Percentiles rank a stretch among this genome's conserved stretches.
These are phyloP conservation scores for Poecilia gillii DNA, from an alignment of 2,797 vertebrate species.

Conservation along the genomic window DNA sequence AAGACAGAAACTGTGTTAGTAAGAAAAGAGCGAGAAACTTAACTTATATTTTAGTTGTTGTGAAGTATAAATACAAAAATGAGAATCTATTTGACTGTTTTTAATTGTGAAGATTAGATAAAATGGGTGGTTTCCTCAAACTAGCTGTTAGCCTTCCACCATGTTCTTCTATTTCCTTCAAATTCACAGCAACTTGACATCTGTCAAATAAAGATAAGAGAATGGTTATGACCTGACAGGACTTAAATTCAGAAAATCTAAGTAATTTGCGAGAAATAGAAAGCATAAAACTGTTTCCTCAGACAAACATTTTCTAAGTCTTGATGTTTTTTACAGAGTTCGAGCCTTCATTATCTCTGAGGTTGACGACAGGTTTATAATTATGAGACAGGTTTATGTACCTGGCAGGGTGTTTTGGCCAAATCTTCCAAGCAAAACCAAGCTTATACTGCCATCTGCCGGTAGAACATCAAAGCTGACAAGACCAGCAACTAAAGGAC, in stretches of 20 bases:
- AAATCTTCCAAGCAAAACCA: neutral
- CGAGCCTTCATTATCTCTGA: neutral
- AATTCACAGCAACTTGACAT: neutral
- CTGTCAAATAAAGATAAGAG: neutral
- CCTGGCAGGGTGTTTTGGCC: neutral
- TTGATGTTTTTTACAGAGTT: neutral
- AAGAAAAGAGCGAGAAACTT: neutral
- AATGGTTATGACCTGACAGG: neutral
- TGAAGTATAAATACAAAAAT: neutral
- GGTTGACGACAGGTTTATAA: neutral
- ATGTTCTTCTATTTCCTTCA: neutral
- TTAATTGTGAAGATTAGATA: neutral
- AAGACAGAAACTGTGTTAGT: neutral
- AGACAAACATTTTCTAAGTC: neutral
- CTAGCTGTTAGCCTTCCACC: neutral
- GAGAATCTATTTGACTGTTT: neutral
- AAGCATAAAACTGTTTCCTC: neutral
- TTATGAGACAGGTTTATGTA: neutral
- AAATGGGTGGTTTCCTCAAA: neutral
- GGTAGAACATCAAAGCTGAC: constrained; percentile 11
- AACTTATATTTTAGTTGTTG: neutral
- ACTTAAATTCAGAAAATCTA: neutral
- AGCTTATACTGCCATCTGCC: constrained; percentile 59
- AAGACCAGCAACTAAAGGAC: no score
- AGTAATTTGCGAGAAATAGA: neutral